phyloP scores from a whole-genome alignment of 2,888 invertebrate species.

The Noctua pronuba region DNA sequence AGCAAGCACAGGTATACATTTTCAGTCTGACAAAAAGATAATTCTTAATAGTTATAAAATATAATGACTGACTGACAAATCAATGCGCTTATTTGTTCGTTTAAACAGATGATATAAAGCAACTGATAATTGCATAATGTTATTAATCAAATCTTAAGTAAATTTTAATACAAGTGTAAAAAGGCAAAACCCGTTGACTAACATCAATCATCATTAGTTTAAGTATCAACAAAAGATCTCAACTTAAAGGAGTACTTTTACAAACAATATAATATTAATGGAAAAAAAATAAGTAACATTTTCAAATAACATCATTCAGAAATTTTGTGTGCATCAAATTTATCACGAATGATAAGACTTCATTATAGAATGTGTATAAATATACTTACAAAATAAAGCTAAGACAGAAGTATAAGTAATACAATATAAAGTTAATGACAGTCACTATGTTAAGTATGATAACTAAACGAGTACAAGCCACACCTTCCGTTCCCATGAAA shows the following conservation, averaged over 20 bases:
- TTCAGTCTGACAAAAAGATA: slow-evolving; percentile 72
- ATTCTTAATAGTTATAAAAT: slow-evolving; percentile 60
- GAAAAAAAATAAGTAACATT: slow-evolving; percentile 20
- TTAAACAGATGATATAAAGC: slow-evolving; percentile 36
- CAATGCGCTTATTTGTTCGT: slow-evolving; percentile 56
- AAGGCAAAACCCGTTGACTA: slow-evolving; percentile 39
- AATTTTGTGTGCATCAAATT: slow-evolving; percentile 24
- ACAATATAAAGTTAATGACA: slow-evolving; percentile 36
- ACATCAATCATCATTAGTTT: slow-evolving; percentile 32
- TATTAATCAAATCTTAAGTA: slow-evolving; percentile 35
- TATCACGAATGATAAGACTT: slow-evolving; percentile 16
- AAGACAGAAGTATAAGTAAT: slow-evolving; percentile 22
- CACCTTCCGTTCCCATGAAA: slow-evolving; percentile 26
- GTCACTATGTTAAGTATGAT: slow-evolving; percentile 35
- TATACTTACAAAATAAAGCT: slow-evolving; percentile 26
- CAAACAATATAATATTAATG: slow-evolving; percentile 16
- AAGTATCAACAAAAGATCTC: slow-evolving; percentile 44
- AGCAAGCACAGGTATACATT: slow-evolving; percentile 74
- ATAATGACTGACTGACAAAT: slow-evolving; percentile 55
- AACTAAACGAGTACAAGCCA: slow-evolving; percentile 39
- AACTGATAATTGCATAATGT: slow-evolving; percentile 35
- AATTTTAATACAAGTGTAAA: slow-evolving; percentile 39
- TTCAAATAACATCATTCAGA: slow-evolving; percentile 21
- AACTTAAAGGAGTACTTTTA: slow-evolving; percentile 26
- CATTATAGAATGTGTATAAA: slow-evolving; percentile 14